Conservation (phyloP, 2,888 invertebrate species). For the Cloeon dipterum region DNA sequence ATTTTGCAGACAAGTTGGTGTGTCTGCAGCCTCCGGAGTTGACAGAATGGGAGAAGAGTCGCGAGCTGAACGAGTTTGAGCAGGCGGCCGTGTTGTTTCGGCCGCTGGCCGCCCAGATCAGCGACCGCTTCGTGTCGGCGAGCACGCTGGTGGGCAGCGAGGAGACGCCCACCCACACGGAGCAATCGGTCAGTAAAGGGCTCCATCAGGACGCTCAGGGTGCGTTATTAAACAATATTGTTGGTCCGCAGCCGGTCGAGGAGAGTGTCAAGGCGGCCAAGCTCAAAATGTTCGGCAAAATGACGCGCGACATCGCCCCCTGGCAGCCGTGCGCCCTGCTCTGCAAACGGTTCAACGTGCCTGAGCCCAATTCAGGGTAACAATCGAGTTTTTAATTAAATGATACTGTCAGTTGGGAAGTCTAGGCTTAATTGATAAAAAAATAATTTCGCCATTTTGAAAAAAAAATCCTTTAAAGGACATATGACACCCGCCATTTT, state of each 20-base stretch:
- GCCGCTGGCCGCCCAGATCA: conserved; percentile 27
- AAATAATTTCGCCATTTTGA: too few species aligned
- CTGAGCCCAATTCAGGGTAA: conserved; percentile 54
- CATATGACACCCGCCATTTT: too few species aligned
- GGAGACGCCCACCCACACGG: not conserved
- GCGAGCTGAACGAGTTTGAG: conserved; percentile 57
- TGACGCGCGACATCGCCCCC: conserved; percentile 36
- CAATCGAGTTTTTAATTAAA: too few species aligned
- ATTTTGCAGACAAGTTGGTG: conserved; percentile 14
- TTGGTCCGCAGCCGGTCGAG: conserved; percentile 29
- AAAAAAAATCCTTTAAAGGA: too few species aligned
- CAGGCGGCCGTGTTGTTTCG: conserved; percentile 47
- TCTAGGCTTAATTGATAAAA: too few species aligned
- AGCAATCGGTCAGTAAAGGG: not conserved
- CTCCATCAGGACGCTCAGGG: too few species aligned
- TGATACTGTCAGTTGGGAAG: too few species aligned
- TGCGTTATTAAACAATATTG: too few species aligned
- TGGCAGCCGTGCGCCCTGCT: conserved; percentile 73
- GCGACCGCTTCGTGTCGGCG: conserved; percentile 33
- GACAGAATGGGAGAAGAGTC: conserved; percentile 61
- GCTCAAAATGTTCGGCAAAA: conserved; percentile 50
- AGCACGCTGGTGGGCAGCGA: not conserved
- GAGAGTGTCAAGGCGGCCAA: conserved; percentile 38
- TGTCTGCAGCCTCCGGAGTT: conserved; percentile 23
- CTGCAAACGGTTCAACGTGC: conserved; percentile 84